Evolutionary conservation across 2,888 invertebrate genomes (phyloP), one percentile per base, ranked within the genome.

Genomic region (Diabrotica balteata): DNA sequence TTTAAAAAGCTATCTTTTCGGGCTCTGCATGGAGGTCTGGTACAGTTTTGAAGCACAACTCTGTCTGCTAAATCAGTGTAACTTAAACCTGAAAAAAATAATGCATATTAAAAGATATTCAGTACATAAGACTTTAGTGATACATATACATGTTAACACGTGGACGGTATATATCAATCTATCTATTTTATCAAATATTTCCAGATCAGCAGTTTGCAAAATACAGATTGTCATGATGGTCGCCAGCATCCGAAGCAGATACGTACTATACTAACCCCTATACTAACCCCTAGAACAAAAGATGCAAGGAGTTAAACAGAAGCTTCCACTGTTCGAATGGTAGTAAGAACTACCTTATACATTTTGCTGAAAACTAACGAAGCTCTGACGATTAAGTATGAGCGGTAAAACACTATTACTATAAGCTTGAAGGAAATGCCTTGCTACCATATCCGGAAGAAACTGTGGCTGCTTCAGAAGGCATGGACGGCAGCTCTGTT

Each of bases 11-110:
- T 87, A 71, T 89, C 89, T 75, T 89, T 90, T 79, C 87, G 90
- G 47, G 93, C 83, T 32, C 84, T 85, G 80, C 94, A 94, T 7
- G 91, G 90, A 7, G 85, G 82, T 70, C 86, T 87, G 11, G 87
- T 87, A 80, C 93, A 93, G 50, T 86, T 86, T 45, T 86, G 85
- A 65, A 93, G 85, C 62, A 84, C 82, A 10, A 91, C 87, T 46
- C 84, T 84, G 0, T 85, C 83, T 8, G 72, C 83, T n/a, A 85
- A 79, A 72, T 82, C 84, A 43, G 77, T 82, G 70, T 78, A 77
- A 66, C 76, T 80, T 77, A 75, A 80, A 63, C 80, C 89, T 90
- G 84, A n/a, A 86, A 88, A 57, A 79, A 72, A 66, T 5, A 32
- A 32, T 4, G 32, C 7, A 43, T 54, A 6, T 8, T 1, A 42